Conservation (phyloP, 2,113 vertebrate genomes). For the Anser cygnoides region DNA sequence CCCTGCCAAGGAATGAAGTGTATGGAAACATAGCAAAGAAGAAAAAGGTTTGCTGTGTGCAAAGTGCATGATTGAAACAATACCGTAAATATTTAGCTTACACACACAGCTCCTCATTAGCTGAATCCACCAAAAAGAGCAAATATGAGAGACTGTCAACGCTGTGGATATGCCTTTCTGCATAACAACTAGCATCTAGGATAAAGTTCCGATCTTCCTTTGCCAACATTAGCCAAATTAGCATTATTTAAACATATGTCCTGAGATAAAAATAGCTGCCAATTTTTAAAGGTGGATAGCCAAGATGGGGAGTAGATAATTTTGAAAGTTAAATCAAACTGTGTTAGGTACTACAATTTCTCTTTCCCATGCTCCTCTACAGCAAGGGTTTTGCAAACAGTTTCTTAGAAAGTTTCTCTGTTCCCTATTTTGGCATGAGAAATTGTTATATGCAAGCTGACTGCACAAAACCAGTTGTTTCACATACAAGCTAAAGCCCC, state of each 20-base stretch:
- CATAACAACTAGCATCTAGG: background rate
- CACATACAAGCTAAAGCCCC: background rate
- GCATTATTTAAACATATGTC: background rate
- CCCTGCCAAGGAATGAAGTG: background rate
- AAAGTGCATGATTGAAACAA: background rate
- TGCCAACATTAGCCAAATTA: background rate
- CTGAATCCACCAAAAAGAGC: background rate
- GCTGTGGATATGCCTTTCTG: background rate
- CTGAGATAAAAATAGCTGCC: background rate
- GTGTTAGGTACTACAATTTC: background rate
- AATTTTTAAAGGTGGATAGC: background rate
- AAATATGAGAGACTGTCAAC: background rate
- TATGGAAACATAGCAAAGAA: background rate
- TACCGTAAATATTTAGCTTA: background rate
- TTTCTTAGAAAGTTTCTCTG: background rate
- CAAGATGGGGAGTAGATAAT: background rate
- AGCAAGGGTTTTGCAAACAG: background rate
- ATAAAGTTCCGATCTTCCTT: background rate
- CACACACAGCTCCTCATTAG: background rate
- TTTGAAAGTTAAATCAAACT: background rate
- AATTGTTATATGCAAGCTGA: background rate
- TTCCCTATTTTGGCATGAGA: background rate
- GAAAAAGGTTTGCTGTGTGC: background rate
- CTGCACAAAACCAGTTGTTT: background rate
- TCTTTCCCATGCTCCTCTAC: background rate